Conservation (phyloP, 1,140 invertebrate species). For the Grapholita molesta region DNA sequence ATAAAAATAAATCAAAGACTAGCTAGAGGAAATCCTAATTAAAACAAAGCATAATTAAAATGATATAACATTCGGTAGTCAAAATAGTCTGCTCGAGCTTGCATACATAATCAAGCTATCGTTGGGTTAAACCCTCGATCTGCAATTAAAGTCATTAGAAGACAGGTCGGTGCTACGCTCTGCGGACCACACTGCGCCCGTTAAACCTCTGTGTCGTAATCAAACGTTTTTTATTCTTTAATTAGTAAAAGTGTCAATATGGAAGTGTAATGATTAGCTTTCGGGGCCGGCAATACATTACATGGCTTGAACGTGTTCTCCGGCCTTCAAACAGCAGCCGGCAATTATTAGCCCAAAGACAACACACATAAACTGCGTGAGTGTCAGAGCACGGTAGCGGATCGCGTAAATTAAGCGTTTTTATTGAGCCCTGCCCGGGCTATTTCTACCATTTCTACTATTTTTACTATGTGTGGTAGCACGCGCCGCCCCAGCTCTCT, state of each 20-base stretch:
- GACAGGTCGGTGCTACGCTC: not conserved
- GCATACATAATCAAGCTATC: not conserved
- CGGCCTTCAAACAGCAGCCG: constrained; percentile 36
- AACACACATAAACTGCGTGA: constrained; percentile 74
- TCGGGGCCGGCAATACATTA: not conserved
- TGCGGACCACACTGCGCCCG: not conserved
- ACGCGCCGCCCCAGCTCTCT: constrained; percentile 51
- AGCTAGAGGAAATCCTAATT: not conserved
- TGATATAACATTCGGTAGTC: not conserved
- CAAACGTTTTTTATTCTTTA: not conserved
- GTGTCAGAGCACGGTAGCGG: constrained; percentile 56
- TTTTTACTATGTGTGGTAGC: constrained; percentile 68
- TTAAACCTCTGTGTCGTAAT: not conserved
- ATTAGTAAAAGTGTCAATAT: not conserved
- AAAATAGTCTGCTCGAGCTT: not conserved
- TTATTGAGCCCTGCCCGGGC: constrained; percentile 56
- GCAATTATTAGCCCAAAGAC: constrained; percentile 68
- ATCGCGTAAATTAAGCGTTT: constrained; percentile 73
- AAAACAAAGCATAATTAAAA: not conserved
- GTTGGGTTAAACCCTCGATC: not conserved
- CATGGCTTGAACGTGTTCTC: constrained; percentile 19
- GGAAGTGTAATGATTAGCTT: not conserved
- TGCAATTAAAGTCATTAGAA: not conserved
- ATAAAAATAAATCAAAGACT: too few species aligned
- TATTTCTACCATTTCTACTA: constrained; percentile 72